Conservation (phyloP, 1,140 invertebrate genomes). For the Sesamia nonagrioides region DNA sequence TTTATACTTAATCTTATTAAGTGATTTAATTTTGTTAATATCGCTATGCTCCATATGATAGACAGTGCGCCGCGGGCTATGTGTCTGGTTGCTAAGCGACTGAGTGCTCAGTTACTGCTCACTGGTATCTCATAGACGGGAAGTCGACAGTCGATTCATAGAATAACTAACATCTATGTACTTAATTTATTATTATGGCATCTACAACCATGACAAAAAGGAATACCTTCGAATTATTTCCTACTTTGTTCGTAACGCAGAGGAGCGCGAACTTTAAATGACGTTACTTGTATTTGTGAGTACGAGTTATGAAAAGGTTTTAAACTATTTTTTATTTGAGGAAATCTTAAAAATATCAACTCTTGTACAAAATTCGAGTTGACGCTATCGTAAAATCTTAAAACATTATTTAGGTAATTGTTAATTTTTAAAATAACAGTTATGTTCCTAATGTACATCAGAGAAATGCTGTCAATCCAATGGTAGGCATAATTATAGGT, state of each 20-base stretch:
- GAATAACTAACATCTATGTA: conserved; percentile 53
- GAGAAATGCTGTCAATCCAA: not conserved
- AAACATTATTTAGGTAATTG: conserved; percentile 27
- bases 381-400: conserved; percentile 43
- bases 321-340: conserved; percentile 46
- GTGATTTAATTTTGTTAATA: conserved; percentile 57
- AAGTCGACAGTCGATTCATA: conserved; percentile 53
- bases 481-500: not conserved
- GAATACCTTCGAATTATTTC: conserved; percentile 46
- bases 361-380: conserved; percentile 43
- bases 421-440: conserved; percentile 17
- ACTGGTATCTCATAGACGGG: conserved; percentile 43
- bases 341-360: conserved; percentile 47
- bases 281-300: conserved; percentile 40
- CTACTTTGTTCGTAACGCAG: conserved; percentile 47
- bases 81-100: conserved; percentile 7
- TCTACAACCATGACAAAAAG: conserved; percentile 53
- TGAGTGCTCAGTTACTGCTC: not conserved
- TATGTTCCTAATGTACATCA: conserved; percentile 7
- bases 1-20: conserved; percentile 82
- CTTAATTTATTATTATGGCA: conserved; percentile 58
- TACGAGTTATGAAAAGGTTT: conserved; percentile 45
- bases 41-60: conserved; percentile 39
- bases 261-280: conserved; percentile 40
- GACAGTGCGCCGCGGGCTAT: conserved; percentile 5